Conservation (phyloP, 2,797 vertebrate species). For the Sphaeramia orbicularis region DNA sequence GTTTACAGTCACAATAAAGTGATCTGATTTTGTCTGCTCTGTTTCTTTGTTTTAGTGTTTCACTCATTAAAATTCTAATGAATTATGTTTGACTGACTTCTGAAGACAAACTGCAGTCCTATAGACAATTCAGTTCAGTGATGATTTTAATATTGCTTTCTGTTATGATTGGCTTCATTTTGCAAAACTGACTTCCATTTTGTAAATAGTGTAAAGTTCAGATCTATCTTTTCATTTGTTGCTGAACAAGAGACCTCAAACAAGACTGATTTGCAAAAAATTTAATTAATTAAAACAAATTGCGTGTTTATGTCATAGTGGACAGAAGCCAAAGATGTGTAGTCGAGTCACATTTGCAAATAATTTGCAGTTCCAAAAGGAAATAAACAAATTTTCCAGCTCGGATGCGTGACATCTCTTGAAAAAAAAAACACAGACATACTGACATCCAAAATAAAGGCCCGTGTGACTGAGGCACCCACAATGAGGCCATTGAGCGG, state of each 20-base stretch:
- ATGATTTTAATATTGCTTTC: no score
- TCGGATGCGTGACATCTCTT: conserved; percentile 34
- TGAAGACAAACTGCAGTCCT: neutral
- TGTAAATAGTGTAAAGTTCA: neutral
- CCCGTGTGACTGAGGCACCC: conserved; percentile 67
- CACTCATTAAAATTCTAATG: neutral
- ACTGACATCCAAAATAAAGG: conserved; percentile 62
- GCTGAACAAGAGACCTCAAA: neutral
- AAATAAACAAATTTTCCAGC: conserved; percentile 65
- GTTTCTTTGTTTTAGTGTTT: conserved; percentile 8
- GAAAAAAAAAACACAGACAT: conserved; percentile 8
- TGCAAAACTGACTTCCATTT: no score
- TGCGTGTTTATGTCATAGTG: conserved; percentile 40
- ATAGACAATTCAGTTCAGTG: neutral
- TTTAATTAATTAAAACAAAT: conserved; percentile 11
- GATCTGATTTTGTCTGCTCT: conserved; percentile 6
- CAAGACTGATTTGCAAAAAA: no score
- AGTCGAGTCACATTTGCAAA: no score
- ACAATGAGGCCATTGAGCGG: conserved; percentile 81
- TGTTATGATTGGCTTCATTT: no score
- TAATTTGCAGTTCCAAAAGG: conserved; percentile 42
- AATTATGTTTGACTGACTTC: conserved; percentile 1
- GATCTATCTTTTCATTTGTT: neutral
- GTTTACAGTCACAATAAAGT: conserved; percentile 64
- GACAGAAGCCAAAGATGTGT: no score